Evolutionary conservation across 2,797 vertebrate species (phyloP).

Genomic region (Rhinatrema bivittatum): DNA sequence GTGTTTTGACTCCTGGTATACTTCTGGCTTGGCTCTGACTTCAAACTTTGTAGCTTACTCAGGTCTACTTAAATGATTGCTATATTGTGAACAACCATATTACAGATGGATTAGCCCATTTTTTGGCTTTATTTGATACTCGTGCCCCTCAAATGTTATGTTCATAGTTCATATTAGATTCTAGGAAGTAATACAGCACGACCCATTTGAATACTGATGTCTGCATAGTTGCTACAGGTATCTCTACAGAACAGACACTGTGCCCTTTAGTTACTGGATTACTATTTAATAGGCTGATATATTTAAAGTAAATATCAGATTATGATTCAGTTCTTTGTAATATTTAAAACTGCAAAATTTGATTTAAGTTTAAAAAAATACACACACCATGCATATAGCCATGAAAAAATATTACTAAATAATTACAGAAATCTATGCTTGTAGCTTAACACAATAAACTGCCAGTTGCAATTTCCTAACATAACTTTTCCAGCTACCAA

Average conservation of each 20-base stretch:
- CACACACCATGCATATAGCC: too few species aligned
- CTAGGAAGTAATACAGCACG: too few species aligned
- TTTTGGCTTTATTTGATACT: slow-evolving; percentile 35
- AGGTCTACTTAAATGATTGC: slow-evolving; percentile 27
- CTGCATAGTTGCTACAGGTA: slow-evolving; percentile 16
- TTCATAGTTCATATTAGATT: slow-evolving; percentile 19
- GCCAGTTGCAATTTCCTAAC: slow-evolving; percentile 24
- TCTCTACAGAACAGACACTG: slow-evolving; percentile 28
- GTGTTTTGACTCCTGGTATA: slow-evolving; percentile 18
- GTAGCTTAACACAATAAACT: slow-evolving; percentile 6
- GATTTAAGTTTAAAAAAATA: too few species aligned
- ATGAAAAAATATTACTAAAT: too few species aligned
- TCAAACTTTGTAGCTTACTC: slow-evolving; percentile 27
- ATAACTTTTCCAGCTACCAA: slow-evolving; percentile 6
- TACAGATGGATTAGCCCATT: slow-evolving; percentile 35
- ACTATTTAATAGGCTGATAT: slow-evolving; percentile 9
- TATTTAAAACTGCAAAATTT: too few species aligned
- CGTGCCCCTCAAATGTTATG: slow-evolving; percentile 33
- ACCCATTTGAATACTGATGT: slow-evolving; percentile 20
- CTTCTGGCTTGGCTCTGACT: slow-evolving; percentile 16
- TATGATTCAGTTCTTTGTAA: not conserved
- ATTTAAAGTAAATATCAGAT: slow-evolving; percentile 10
- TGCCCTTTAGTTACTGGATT: slow-evolving; percentile 22
- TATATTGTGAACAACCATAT: slow-evolving; percentile 42
- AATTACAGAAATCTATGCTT: not conserved